Evolutionary conservation across 2,888 invertebrate genomes (phyloP).

Genomic region (Cryptus viduatorius): DNA sequence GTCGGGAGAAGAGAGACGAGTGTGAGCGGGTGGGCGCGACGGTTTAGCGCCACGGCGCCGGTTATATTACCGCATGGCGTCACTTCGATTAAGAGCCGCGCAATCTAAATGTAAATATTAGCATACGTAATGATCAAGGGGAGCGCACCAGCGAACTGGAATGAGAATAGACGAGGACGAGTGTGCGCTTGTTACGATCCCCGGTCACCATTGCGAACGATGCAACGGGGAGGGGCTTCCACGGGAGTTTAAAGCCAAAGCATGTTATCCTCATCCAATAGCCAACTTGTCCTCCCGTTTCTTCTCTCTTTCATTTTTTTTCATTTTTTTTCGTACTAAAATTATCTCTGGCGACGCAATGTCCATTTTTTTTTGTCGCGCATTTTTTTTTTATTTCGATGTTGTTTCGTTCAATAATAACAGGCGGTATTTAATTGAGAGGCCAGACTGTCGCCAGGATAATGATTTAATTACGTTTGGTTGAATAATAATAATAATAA

Average conservation of each 20-base stretch:
- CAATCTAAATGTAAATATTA: conserved; percentile 84
- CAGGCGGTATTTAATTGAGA: conserved; percentile 45
- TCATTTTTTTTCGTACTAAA: conserved; percentile 46
- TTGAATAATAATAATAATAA: neutral
- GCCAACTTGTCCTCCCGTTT: conserved; percentile 41
- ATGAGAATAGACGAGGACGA: conserved; percentile 73
- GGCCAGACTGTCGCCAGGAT: conserved; percentile 61
- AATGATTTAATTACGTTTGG: conserved; percentile 56
- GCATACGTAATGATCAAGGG: conserved; percentile 82
- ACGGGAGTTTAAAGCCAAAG: conserved; percentile 27
- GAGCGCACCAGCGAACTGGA: conserved; percentile 59
- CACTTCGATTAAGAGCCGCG: conserved; percentile 83
- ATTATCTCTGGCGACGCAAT: conserved; percentile 43
- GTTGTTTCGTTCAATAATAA: conserved; percentile 46
- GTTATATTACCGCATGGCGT: conserved; percentile 83
- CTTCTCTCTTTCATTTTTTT: conserved; percentile 5
- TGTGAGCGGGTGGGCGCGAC: conserved; percentile 71
- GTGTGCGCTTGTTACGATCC: conserved; percentile 47
- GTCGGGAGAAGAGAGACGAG: conserved; percentile 33
- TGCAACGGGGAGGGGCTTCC: neutral
- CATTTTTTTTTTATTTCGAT: conserved; percentile 15
- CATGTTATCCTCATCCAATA: conserved; percentile 56
- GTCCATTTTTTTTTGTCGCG: conserved; percentile 20
- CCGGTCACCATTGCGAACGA: conserved; percentile 2
- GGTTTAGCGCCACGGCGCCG: conserved; percentile 83